Percentiles rank a stretch among this genome's conserved stretches.
phyloP scores from a whole-genome alignment of 2,888 invertebrate species.

The Lasiommata megera region DNA sequence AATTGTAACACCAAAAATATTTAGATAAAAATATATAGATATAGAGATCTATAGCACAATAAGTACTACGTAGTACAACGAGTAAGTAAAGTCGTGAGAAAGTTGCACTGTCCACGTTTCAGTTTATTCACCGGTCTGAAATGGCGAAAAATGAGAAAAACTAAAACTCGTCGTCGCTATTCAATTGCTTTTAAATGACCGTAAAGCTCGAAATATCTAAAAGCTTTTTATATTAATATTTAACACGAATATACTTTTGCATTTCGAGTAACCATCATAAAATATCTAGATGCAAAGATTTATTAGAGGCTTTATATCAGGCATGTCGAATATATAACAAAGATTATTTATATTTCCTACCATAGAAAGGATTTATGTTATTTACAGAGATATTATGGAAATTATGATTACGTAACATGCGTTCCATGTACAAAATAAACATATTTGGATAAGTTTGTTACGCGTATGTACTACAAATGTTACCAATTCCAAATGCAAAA shows the following conservation, averaged over 20 bases:
- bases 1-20: too few species aligned
- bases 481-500: too few species aligned
- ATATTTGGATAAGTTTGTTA: too few species aligned
- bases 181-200: constrained; percentile 7
- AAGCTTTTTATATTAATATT: constrained; percentile 3
- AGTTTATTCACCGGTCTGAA: neutral
- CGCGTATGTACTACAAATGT: too few species aligned
- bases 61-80: too few species aligned
- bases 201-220: constrained; percentile 4
- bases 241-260: neutral
- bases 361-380: neutral
- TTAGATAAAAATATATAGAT: too few species aligned
- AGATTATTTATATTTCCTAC: neutral
- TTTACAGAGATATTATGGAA: neutral
- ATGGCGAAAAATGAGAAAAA: neutral
- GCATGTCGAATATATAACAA: neutral
- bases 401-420: too few species aligned
- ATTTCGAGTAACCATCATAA: neutral
- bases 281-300: neutral
- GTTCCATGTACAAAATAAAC: too few species aligned
- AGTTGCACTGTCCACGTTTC: neutral
- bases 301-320: neutral
- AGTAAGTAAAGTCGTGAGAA: neutral
- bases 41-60: too few species aligned
- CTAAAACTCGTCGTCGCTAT: neutral